phyloP scores from a whole-genome alignment of 2,888 invertebrate species.

The Epinotia ramella region DNA sequence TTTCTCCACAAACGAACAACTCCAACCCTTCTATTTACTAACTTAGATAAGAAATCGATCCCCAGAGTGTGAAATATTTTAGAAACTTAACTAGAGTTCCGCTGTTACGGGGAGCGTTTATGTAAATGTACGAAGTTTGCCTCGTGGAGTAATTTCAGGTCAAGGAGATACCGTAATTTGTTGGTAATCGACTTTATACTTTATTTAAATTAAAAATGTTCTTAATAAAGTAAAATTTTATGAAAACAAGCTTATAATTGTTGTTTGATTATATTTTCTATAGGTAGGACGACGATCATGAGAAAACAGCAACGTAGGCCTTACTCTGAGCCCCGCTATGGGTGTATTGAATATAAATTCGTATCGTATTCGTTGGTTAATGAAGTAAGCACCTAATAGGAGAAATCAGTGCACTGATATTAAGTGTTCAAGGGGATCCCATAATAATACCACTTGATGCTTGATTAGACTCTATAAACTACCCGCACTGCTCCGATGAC shows the following conservation, averaged over 20 bases:
- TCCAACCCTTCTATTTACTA: conserved; percentile 23
- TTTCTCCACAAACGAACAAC: not conserved
- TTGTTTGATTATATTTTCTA: not conserved
- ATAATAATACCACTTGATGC: too few species aligned
- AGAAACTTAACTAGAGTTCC: conserved; percentile 30
- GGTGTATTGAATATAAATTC: too few species aligned
- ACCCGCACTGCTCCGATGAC: too few species aligned
- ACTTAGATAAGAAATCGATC: conserved; percentile 29
- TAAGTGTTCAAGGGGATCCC: too few species aligned
- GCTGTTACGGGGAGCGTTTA: conserved; percentile 23
- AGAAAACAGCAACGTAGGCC: not conserved
- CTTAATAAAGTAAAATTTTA: not conserved
- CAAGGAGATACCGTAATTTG: conserved; percentile 35
- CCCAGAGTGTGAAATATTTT: conserved; percentile 33
- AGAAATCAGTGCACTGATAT: too few species aligned
- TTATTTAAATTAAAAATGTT: conserved; percentile 28
- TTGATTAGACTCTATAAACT: too few species aligned
- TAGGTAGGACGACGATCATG: not conserved
- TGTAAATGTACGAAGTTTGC: conserved; percentile 36
- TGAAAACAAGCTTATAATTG: not conserved
- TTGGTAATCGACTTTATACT: conserved; percentile 30
- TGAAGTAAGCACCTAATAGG: too few species aligned
- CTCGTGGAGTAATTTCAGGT: conserved; percentile 18
- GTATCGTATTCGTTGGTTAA: too few species aligned
- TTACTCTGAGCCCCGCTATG: too few species aligned